These are phyloP conservation scores for Centruroides sculpturatus DNA, from an alignment of 1,140 invertebrate genomes.

Conservation along the genomic window DNA sequence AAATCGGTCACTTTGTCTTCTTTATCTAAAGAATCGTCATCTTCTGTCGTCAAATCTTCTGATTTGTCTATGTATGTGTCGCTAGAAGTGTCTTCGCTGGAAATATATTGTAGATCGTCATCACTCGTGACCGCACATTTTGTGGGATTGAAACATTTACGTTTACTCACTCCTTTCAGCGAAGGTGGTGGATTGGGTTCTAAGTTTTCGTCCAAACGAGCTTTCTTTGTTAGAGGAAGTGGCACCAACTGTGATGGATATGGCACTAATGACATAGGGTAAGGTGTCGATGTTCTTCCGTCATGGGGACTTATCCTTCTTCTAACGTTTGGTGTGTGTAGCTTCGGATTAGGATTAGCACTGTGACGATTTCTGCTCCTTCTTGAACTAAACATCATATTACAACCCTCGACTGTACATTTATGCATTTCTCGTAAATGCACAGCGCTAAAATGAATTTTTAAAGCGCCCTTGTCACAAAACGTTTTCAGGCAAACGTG, in stretches of 20 bases:
- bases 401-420: slow-evolving; percentile 96
- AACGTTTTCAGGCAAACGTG: slow-evolving; percentile 97
- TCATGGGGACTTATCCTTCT: slow-evolving; percentile 86
- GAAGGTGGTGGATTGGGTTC: slow-evolving; percentile 50
- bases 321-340: slow-evolving; percentile 85
- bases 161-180: slow-evolving; percentile 40
- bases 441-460: slow-evolving; percentile 98
- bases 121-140: slow-evolving; percentile 40
- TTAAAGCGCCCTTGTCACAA: slow-evolving; percentile 98
- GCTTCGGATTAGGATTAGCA: slow-evolving; percentile 95
- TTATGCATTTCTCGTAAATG: slow-evolving; percentile 98
- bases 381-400: slow-evolving; percentile 98
- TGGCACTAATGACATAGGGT: slow-evolving; percentile 40
- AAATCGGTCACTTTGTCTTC: background rate
- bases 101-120: slow-evolving; percentile 12
- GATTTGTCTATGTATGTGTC: slow-evolving; percentile 16
- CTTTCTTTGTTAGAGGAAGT: no score
- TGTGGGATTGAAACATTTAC: slow-evolving; percentile 83
- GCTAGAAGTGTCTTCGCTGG: slow-evolving; percentile 12
- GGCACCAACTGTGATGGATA: background rate
- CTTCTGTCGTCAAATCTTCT: slow-evolving; percentile 15
- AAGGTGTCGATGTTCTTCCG: slow-evolving; percentile 69
- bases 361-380: slow-evolving; percentile 90
- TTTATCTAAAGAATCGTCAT: slow-evolving; percentile 7
- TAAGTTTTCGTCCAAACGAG: slow-evolving; percentile 53